Evolutionary conservation across 2,888 invertebrate species (phyloP).

Genomic region (Schizaphis graminum): DNA sequence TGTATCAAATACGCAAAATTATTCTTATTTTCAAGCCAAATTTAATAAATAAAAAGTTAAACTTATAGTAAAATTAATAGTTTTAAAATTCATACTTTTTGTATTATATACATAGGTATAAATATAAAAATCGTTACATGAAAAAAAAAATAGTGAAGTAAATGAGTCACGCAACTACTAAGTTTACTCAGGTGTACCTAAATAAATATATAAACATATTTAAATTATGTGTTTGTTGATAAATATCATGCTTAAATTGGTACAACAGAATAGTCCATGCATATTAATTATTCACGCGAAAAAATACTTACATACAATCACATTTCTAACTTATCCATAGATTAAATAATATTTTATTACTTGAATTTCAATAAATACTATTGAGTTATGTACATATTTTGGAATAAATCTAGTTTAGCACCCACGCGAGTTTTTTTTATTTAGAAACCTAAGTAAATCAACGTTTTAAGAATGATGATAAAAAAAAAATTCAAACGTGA

Average conservation of each 20-base stretch:
- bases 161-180: conserved; percentile 26
- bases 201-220: background rate
- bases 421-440: too few relatives aligned
- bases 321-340: background rate
- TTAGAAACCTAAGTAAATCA: too few relatives aligned
- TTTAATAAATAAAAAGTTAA: background rate
- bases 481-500: too few relatives aligned
- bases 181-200: background rate
- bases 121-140: conserved; percentile 18
- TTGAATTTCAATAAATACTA: background rate
- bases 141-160: background rate
- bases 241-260: background rate
- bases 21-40: background rate
- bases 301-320: background rate
- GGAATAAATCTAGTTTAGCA: too few relatives aligned
- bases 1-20: background rate
- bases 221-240: background rate
- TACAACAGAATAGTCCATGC: background rate
- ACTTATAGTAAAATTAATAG: background rate
- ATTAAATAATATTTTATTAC: background rate
- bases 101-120: background rate
- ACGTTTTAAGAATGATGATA: too few relatives aligned
- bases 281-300: conserved; percentile 10
- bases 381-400: background rate
- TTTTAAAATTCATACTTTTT: background rate